These are phyloP conservation scores for Harpalus rubripes DNA, from an alignment of 2,888 invertebrate species.

Conservation along the genomic window DNA sequence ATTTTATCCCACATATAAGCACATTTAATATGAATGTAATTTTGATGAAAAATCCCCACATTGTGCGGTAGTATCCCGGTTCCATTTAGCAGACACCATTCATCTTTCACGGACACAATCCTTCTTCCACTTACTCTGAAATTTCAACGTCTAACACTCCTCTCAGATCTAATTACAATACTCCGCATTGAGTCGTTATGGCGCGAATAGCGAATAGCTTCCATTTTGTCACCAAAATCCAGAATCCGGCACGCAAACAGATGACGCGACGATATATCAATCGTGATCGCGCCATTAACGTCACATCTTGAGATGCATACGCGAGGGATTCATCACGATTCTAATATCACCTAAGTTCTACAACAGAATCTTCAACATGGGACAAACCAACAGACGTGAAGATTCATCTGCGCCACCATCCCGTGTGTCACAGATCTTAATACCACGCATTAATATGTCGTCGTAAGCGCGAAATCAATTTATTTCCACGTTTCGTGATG, in stretches of 20 bases:
- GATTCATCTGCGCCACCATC: not conserved
- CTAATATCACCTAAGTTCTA: slow-evolving; percentile 48
- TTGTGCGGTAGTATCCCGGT: slow-evolving; percentile 9
- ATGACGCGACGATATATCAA: slow-evolving; percentile 63
- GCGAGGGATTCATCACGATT: slow-evolving; percentile 62
- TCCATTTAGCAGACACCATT: slow-evolving; percentile 17
- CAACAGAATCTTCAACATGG: not conserved
- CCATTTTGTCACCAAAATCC: slow-evolving; percentile 35
- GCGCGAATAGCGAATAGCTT: slow-evolving; percentile 45
- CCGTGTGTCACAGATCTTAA: slow-evolving; percentile 65
- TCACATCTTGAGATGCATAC: slow-evolving; percentile 54
- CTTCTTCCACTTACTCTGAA: slow-evolving; percentile 42
- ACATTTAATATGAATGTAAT: slow-evolving; percentile 21
- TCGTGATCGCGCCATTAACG: slow-evolving; percentile 59
- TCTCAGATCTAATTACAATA: slow-evolving; percentile 56
- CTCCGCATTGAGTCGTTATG: slow-evolving; percentile 53
- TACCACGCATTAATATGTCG: slow-evolving; percentile 66
- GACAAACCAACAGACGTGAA: slow-evolving; percentile 26
- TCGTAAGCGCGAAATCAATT: slow-evolving; percentile 65
- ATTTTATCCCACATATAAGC: not conserved
- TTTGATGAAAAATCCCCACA: slow-evolving; percentile 22
- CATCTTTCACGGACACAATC: slow-evolving; percentile 36
- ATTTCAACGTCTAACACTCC: slow-evolving; percentile 37
- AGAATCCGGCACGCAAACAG: slow-evolving; percentile 20
- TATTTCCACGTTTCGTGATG: slow-evolving; percentile 64